Conservation (phyloP, 2,797 vertebrate species). For the Danio aesculapii region DNA sequence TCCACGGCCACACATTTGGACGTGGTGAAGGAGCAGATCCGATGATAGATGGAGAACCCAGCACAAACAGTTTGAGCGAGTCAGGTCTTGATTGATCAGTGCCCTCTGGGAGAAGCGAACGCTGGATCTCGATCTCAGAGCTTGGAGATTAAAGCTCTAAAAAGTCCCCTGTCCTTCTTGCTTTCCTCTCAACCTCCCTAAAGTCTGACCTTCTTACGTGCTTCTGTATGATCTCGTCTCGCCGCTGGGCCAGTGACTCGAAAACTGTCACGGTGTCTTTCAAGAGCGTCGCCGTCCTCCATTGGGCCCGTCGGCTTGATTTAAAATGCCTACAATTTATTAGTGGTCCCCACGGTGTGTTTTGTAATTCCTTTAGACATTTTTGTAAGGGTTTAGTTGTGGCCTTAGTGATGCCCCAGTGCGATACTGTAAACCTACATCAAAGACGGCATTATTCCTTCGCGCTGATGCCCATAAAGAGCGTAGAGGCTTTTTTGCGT, state of each 20-base stretch:
- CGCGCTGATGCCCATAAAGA: conserved; percentile 67
- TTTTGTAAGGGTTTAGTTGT: conserved; percentile 82
- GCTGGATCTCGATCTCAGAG: conserved; percentile 84
- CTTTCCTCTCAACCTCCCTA: conserved; percentile 45
- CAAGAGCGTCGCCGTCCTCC: conserved; percentile 58
- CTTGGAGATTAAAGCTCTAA: conserved; percentile 82
- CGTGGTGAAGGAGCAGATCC: conserved; percentile 82
- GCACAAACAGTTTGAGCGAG: conserved; percentile 96
- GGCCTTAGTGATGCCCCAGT: conserved; percentile 83
- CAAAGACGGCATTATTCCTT: conserved; percentile 82
- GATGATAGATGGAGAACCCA: conserved; percentile 94
- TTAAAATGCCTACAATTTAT: conserved; percentile 83
- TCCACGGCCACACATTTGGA: conserved; percentile 75
- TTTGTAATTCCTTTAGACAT: conserved; percentile 78
- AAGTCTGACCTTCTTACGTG: conserved; percentile 76
- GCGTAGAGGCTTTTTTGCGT: conserved; percentile 69
- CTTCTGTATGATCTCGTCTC: conserved; percentile 69
- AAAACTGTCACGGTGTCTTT: conserved; percentile 75
- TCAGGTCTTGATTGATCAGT: conserved; percentile 96
- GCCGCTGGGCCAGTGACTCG: conserved; percentile 70
- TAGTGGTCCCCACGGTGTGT: conserved; percentile 77
- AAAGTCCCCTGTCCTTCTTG: conserved; percentile 70
- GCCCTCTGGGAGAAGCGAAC: conserved; percentile 84
- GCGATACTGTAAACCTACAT: conserved; percentile 80
- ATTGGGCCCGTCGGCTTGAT: conserved; percentile 71